Conservation (phyloP, 2,888 invertebrate species). For the Frankliniella intonsa region DNA sequence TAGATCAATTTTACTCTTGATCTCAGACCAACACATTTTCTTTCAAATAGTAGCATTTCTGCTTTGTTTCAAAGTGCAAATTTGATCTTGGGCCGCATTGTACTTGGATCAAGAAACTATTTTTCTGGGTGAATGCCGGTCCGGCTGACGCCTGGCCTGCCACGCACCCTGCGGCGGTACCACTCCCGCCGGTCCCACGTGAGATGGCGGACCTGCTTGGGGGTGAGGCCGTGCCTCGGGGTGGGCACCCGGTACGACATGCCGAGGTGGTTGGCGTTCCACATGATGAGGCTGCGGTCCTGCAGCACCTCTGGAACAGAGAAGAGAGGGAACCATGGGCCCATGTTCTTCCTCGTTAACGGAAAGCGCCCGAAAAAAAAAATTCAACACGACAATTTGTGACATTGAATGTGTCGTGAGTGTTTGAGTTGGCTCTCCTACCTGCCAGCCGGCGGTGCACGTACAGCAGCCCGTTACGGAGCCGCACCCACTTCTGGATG, state of each 20-base stretch:
- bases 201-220: neutral
- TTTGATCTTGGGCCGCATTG: too few relatives aligned
- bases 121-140: too few relatives aligned
- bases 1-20: too few relatives aligned
- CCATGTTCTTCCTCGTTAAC: neutral
- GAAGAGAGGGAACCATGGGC: neutral
- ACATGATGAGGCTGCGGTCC: conserved; percentile 7
- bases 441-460: conserved; percentile 3
- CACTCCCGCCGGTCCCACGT: conserved; percentile 11
- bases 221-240: neutral
- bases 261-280: conserved; percentile 18
- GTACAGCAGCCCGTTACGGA: neutral
- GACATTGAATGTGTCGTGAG: too few relatives aligned
- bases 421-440: neutral
- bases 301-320: neutral
- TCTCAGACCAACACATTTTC: too few relatives aligned
- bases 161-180: conserved; percentile 12
- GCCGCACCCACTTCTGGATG: conserved; percentile 12
- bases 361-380: neutral
- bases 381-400: neutral
- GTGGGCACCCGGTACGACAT: conserved; percentile 6
- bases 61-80: too few relatives aligned
- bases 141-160: too few relatives aligned
- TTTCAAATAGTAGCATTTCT: too few relatives aligned
- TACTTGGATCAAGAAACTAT: too few relatives aligned